Percentiles rank a stretch among this genome's conserved stretches.
These are phyloP conservation scores for Clavelina lepadiformis DNA, from an alignment of 23 tunicate species.

Conservation along the genomic window DNA sequence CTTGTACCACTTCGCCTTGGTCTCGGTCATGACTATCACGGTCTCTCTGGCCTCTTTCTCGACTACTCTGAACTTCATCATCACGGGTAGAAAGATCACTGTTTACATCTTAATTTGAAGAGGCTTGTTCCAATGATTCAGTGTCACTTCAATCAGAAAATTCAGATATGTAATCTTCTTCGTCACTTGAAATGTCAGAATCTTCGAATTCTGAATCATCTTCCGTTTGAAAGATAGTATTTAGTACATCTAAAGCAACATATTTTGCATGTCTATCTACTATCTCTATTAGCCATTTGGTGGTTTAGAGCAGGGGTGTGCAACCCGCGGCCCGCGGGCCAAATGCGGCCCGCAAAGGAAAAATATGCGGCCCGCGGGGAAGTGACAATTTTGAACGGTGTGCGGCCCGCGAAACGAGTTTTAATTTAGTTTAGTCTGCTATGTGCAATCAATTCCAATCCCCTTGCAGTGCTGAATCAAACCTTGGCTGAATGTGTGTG, in stretches of 20 bases:
- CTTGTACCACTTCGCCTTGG: background rate
- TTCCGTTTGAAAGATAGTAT: conserved; percentile 4
- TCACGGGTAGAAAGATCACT: background rate
- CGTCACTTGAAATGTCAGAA: conserved; percentile 12
- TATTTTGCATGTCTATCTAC: background rate
- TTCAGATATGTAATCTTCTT: background rate
- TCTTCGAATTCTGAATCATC: conserved; percentile 8
- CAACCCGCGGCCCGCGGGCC: no score
- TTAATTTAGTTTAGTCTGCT: no score
- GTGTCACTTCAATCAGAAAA: conserved; percentile 5
- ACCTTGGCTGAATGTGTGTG: no score
- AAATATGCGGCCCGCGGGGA: no score
- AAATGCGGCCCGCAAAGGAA: no score
- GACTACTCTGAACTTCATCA: conserved; percentile 10
- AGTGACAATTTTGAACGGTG: no score
- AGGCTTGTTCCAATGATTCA: background rate
- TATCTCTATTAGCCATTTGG: no score
- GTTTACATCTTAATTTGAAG: conserved; percentile 11
- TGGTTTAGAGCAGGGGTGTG: no score
- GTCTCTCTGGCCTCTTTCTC: background rate
- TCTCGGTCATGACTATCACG: conserved; percentile 3
- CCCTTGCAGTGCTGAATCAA: no score
- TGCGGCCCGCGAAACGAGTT: no score
- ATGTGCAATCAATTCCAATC: no score
- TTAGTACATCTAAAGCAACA: background rate